Percentiles rank a stretch among this genome's conserved stretches.
Evolutionary conservation across 2,113 vertebrate genomes (phyloP).

Genomic region (Corythornis cristatus): DNA sequence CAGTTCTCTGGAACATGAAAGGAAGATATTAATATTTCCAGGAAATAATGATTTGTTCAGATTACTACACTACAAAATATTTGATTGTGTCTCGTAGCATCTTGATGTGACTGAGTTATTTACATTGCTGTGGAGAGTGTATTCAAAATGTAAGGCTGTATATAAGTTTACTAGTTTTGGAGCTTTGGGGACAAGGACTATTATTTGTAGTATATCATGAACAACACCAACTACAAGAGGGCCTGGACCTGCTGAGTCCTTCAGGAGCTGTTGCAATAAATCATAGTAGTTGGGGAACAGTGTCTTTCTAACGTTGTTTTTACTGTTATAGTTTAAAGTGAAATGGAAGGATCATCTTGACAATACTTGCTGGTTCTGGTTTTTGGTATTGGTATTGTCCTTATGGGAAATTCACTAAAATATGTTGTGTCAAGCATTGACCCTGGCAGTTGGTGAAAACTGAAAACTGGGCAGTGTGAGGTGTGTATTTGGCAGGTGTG

Average conservation of each 20-base stretch:
- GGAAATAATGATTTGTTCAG: neutral
- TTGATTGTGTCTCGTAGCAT: neutral
- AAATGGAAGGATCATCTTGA: neutral
- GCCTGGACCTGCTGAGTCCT: neutral
- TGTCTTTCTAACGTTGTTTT: neutral
- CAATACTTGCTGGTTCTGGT: neutral
- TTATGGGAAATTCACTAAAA: neutral
- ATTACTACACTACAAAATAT: neutral
- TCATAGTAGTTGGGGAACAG: neutral
- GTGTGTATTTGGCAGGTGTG: neutral
- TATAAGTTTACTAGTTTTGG: neutral
- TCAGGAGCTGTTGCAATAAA: neutral
- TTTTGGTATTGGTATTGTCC: neutral
- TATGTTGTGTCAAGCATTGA: neutral
- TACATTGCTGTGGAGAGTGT: neutral
- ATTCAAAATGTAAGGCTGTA: neutral
- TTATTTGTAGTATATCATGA: neutral
- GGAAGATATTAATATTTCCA: neutral
- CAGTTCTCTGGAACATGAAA: neutral
- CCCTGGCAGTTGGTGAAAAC: neutral
- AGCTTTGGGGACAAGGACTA: neutral
- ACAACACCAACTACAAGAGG: neutral
- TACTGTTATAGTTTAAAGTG: neutral
- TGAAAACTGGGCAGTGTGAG: fast-evolving
- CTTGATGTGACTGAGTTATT: neutral